Conservation (phyloP, 2,113 vertebrate species). For the Passer montanus region DNA sequence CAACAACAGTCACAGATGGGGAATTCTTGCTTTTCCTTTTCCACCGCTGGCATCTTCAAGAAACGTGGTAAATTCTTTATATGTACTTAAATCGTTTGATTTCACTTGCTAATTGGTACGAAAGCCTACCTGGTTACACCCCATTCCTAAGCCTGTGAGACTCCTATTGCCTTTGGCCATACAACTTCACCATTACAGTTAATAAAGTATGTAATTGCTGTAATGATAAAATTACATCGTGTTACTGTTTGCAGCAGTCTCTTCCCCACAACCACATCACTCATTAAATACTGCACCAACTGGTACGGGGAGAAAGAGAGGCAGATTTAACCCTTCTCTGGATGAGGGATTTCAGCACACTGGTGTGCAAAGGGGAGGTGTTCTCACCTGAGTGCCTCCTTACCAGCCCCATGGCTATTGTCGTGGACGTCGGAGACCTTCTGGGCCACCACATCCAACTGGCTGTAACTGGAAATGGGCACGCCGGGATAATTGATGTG, state of each 20-base stretch:
- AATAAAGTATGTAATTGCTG: not conserved
- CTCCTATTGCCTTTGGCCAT: not conserved
- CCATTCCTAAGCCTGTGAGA: not conserved
- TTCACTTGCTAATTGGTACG: not conserved
- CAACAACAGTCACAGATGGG: slow-evolving; percentile 25
- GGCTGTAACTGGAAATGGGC: slow-evolving; percentile 82
- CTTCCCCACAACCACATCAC: not conserved
- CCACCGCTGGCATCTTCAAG: not conserved
- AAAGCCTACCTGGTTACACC: slow-evolving; percentile 16
- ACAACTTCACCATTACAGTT: slow-evolving; percentile 7
- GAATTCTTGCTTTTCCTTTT: slow-evolving; percentile 19
- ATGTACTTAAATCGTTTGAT: not conserved
- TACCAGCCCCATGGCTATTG: slow-evolving; percentile 78
- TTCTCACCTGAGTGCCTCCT: slow-evolving; percentile 85
- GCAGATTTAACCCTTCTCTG: slow-evolving; percentile 14
- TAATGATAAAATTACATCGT: not conserved
- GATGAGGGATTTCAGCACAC: not conserved
- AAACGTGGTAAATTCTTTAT: not conserved
- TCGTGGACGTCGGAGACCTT: slow-evolving; percentile 82
- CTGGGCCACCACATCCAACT: slow-evolving; percentile 89
- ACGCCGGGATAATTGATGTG: slow-evolving; percentile 82
- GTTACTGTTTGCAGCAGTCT: not conserved
- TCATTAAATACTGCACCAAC: not conserved
- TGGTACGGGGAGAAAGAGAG: not conserved
- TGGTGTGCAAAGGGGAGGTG: not conserved